A percentile compares a stretch with the other conserved stretches of the same genome.
Evolutionary conservation across 2,888 invertebrate species (phyloP).

Genomic region (Drosophila eohydei): DNA sequence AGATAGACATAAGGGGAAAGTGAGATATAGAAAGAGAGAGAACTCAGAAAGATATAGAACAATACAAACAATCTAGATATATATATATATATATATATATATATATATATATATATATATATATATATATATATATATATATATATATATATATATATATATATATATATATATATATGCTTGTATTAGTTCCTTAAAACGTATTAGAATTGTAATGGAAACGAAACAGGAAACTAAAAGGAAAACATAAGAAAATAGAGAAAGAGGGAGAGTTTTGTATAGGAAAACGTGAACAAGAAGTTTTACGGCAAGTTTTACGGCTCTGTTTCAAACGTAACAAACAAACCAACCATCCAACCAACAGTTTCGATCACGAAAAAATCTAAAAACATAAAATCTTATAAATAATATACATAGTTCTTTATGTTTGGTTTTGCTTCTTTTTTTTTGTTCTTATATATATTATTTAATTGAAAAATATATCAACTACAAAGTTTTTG

Average conservation of each 20-base stretch:
- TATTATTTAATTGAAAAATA: constrained; percentile 53
- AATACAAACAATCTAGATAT: constrained; percentile 41
- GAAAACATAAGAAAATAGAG: constrained; percentile 11
- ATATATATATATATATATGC: constrained; percentile 24
- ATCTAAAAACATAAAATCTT: constrained; percentile 54
- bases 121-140: not conserved
- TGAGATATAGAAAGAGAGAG: constrained; percentile 12
- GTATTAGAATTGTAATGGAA: constrained; percentile 34
- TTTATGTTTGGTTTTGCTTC: constrained; percentile 1
- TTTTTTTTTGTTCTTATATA: constrained; percentile 36
- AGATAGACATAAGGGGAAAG: constrained; percentile 12
- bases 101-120: not conserved
- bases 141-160: constrained; percentile 3
- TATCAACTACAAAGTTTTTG: constrained; percentile 60
- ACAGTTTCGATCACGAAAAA: constrained; percentile 61
- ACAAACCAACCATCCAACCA: constrained; percentile 74
- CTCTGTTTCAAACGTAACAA: constrained; percentile 66
- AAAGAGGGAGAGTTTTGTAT: not conserved
- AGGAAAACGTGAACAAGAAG: constrained; percentile 51
- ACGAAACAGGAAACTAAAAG: constrained; percentile 18
- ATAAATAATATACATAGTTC: constrained; percentile 57
- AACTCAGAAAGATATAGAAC: constrained; percentile 40
- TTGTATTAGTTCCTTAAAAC: constrained; percentile 38
- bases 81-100: constrained; percentile 39
- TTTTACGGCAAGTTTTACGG: constrained; percentile 56